phyloP scores from a whole-genome alignment of 2,797 vertebrate species.

The Sternotherus odoratus region DNA sequence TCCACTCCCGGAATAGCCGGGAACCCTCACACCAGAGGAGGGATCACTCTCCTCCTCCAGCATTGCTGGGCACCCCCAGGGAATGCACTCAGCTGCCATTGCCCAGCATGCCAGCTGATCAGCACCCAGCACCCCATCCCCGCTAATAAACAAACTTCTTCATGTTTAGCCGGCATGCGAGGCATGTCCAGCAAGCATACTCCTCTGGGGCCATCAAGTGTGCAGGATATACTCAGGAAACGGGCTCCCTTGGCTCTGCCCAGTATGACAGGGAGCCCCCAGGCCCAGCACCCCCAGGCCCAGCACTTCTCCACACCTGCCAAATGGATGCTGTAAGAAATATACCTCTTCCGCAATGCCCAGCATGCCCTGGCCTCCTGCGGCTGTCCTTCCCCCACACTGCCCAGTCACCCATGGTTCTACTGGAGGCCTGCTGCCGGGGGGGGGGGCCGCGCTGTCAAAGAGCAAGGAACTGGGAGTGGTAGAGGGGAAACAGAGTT shows the following conservation, averaged over 20 bases:
- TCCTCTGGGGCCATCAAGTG: not conserved
- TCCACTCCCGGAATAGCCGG: not conserved
- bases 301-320: not conserved
- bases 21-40: not conserved
- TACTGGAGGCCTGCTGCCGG: not conserved
- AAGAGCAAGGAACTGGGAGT: too few species aligned
- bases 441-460: too few species aligned
- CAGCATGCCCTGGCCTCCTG: not conserved
- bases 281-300: not conserved
- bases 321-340: not conserved
- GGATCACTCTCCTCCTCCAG: not conserved
- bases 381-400: not conserved
- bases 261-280: not conserved
- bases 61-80: not conserved
- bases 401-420: not conserved
- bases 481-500: not conserved
- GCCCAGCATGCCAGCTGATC: not conserved
- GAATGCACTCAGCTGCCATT: not conserved
- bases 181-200: not conserved
- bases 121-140: too few species aligned
- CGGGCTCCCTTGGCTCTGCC: not conserved
- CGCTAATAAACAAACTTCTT: not conserved
- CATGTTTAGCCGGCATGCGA: not conserved
- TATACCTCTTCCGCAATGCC: not conserved
- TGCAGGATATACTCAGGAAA: not conserved